These are phyloP conservation scores for Pithys albifrons DNA, from an alignment of 2,113 vertebrate genomes.

Conservation along the genomic window DNA sequence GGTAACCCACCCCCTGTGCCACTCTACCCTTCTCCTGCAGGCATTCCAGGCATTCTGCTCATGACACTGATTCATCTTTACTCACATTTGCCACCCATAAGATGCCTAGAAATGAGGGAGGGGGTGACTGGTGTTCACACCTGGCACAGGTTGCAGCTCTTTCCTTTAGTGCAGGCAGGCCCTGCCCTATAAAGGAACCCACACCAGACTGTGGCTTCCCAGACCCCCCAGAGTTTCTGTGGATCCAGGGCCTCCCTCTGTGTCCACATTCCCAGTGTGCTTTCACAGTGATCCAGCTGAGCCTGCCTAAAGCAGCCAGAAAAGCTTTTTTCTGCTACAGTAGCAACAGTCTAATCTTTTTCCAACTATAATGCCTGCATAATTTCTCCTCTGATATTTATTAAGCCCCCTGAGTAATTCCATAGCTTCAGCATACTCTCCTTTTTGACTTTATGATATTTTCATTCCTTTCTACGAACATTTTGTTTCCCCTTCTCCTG, in stretches of 20 bases:
- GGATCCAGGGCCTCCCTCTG: background rate
- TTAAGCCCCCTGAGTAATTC: slow-evolving; percentile 28
- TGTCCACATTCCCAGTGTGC: background rate
- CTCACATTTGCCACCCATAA: background rate
- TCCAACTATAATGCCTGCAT: background rate
- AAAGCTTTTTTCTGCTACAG: slow-evolving; percentile 22
- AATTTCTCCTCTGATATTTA: slow-evolving; percentile 52
- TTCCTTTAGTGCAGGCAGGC: background rate
- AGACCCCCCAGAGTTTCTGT: background rate
- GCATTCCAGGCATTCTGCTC: background rate
- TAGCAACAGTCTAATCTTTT: slow-evolving; percentile 19
- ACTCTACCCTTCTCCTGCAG: too few relatives aligned
- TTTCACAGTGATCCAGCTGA: background rate
- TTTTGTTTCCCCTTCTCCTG: slow-evolving; percentile 2
- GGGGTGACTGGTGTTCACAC: rapidly evolving
- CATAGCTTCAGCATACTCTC: background rate
- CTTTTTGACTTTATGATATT: background rate
- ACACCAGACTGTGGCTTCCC: background rate
- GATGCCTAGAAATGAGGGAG: background rate
- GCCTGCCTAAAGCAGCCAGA: background rate
- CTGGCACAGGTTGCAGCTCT: background rate
- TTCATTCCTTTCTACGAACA: background rate
- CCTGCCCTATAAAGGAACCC: background rate
- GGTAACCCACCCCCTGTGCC: background rate
- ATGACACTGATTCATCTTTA: background rate